These are phyloP conservation scores for Drosophila tani DNA, from an alignment of 1,140 invertebrate genomes.

Conservation along the genomic window DNA sequence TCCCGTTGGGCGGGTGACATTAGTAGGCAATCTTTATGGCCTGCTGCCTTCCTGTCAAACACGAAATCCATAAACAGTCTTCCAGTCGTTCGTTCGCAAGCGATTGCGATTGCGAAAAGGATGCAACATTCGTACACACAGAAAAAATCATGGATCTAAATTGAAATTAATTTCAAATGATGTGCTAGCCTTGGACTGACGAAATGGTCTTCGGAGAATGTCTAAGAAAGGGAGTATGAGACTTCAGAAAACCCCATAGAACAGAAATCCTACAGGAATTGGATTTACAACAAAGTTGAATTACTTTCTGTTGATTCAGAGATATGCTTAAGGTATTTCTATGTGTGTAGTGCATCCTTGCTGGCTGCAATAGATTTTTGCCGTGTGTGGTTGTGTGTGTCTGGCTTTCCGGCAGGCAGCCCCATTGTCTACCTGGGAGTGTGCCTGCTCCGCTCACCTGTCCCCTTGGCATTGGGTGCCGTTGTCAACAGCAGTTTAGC, in stretches of 20 bases:
- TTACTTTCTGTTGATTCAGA: not conserved
- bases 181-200: not conserved
- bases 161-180: no score
- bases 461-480: slow-evolving; percentile 22
- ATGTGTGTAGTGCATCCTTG: slow-evolving; percentile 41
- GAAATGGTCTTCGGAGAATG: not conserved
- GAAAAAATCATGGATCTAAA: no score
- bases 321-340: not conserved
- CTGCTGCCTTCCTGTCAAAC: slow-evolving; percentile 75
- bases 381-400: slow-evolving; percentile 35
- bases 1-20: slow-evolving; percentile 47
- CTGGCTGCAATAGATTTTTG: slow-evolving; percentile 28
- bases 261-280: no score
- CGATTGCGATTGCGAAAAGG: slow-evolving; percentile 51
- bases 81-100: slow-evolving; percentile 30
- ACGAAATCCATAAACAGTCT: slow-evolving; percentile 74
- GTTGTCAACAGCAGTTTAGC: slow-evolving; percentile 81
- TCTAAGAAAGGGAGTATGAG: no score
- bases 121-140: slow-evolving; percentile 36
- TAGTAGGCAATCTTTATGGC: slow-evolving; percentile 76
- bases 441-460: slow-evolving; percentile 1
- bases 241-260: not conserved
- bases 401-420: slow-evolving; percentile 72
- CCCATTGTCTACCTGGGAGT: slow-evolving; percentile 58
- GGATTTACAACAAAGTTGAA: no score